A percentile compares a stretch with the other conserved stretches of the same genome.
Evolutionary conservation across 2,113 vertebrate species (phyloP).

Genomic region (Malurus cyaneus): DNA sequence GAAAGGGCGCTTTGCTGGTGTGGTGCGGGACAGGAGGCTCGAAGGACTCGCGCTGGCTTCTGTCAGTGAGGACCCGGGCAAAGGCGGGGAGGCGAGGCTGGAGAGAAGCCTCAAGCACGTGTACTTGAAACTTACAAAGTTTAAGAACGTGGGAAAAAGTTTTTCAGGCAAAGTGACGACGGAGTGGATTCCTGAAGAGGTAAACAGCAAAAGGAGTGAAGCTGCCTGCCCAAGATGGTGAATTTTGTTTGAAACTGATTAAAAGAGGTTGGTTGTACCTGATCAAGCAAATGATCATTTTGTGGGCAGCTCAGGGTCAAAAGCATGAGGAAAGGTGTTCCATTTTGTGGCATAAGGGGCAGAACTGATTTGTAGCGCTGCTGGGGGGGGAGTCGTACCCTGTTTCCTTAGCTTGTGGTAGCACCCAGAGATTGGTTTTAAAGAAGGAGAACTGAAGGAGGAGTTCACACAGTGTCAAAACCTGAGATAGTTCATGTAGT

Average conservation of each 20-base stretch:
- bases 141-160: background rate
- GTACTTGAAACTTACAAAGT: background rate
- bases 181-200: background rate
- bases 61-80: background rate
- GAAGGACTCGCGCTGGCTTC: fast-evolving
- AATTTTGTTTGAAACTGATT: background rate
- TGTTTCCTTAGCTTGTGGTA: background rate
- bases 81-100: background rate
- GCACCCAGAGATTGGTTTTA: background rate
- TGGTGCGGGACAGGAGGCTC: background rate
- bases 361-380: background rate
- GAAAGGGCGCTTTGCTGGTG: fast-evolving
- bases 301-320: background rate
- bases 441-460: background rate
- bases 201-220: background rate
- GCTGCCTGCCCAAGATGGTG: background rate
- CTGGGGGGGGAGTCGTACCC: too few relatives aligned
- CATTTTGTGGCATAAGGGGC: background rate
- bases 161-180: background rate
- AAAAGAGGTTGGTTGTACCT: background rate
- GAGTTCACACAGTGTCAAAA: background rate
- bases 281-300: background rate
- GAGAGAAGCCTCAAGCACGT: background rate
- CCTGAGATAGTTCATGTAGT: background rate
- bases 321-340: background rate